Conservation (phyloP, 2,113 vertebrate genomes). For the Fulica atra region DNA sequence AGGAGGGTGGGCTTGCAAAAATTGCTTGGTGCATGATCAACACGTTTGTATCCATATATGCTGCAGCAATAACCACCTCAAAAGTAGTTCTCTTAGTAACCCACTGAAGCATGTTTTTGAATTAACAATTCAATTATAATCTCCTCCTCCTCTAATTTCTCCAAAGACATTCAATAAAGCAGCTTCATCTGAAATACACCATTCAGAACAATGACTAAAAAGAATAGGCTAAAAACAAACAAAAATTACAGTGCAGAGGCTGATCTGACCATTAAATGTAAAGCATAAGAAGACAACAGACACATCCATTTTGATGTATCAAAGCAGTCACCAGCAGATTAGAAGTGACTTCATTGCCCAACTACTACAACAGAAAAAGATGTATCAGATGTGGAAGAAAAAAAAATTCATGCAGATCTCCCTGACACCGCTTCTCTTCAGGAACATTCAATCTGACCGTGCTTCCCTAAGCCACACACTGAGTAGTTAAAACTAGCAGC, state of each 20-base stretch:
- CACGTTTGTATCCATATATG: background rate
- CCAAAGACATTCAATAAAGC: background rate
- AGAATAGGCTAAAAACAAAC: background rate
- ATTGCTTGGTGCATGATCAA: background rate
- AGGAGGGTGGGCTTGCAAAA: background rate
- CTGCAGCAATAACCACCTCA: background rate
- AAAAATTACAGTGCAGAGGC: background rate
- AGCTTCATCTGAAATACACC: background rate
- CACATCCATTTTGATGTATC: background rate
- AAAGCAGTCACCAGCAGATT: background rate
- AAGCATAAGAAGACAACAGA: background rate
- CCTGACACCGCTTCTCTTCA: background rate
- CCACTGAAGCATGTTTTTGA: background rate
- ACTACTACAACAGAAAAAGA: background rate
- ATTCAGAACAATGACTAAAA: background rate
- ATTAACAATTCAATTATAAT: background rate
- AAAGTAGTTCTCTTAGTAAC: background rate
- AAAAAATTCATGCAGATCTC: background rate
- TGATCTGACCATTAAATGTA: background rate
- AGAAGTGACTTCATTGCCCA: background rate
- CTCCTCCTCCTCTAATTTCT: background rate
- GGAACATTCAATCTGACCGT: background rate
- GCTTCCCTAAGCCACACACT: background rate
- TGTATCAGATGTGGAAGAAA: background rate
- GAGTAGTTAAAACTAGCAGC: background rate